phyloP scores from a whole-genome alignment of 2,797 vertebrate species.

The Parauchenoglanis punctatus region DNA sequence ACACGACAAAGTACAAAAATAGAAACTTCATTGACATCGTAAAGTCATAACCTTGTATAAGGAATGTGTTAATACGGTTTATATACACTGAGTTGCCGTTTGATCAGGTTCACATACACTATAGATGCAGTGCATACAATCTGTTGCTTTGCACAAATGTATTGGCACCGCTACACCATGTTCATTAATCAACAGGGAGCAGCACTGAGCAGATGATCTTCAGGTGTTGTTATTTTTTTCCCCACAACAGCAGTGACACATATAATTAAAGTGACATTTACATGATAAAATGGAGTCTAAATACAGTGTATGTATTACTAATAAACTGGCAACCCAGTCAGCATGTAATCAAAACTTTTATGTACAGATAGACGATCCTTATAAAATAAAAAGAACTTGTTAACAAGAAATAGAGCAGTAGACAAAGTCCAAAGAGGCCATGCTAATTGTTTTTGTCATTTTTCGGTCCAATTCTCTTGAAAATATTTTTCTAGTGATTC shows the following conservation, averaged over 20 bases:
- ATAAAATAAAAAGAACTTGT: neutral
- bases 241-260: neutral
- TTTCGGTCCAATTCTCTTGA: neutral
- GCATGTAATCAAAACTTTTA: conserved; percentile 32
- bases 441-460: neutral
- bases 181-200: neutral
- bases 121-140: neutral
- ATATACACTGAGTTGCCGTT: neutral
- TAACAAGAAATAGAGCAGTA: neutral
- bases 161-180: neutral
- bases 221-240: neutral
- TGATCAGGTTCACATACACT: conserved; percentile 1
- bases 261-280: neutral
- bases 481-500: neutral
- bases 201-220: neutral
- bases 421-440: neutral
- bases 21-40: conserved; percentile 33
- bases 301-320: neutral
- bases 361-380: conserved; percentile 32
- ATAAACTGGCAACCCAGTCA: neutral
- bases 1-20: conserved; percentile 56
- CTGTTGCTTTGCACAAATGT: neutral
- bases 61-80: neutral
- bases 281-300: too few species aligned
- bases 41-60: conserved; percentile 7